Base-by-base conservation (phyloP, 2,113 vertebrate species). In the Aleadryas rufinucha region DNA sequence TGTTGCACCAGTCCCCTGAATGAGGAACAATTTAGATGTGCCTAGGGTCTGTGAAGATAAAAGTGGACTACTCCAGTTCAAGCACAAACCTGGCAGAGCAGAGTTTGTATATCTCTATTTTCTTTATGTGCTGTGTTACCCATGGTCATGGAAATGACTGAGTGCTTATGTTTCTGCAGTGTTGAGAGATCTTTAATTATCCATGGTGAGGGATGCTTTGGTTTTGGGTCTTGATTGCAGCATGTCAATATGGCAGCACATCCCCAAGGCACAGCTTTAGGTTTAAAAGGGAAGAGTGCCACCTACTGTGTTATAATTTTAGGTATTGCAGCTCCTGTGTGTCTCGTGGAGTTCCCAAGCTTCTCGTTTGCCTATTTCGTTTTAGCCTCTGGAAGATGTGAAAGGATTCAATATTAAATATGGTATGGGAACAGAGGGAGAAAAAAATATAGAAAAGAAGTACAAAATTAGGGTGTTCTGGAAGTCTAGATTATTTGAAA, bases 221-320 rank as follows among this genome's bases (percentile, higher is more conserved):
- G 39, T 9, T 91, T 96, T 60, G 31, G 31, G 18, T 89, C 85
- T 89, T 54, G 35, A 28, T 24, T 70, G 49, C 56, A 76, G 6
- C 33, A 20, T 30, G 31, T 18, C 91, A 93, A 92, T 77, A 94
- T 96, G 90, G 96, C 83, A 88, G 87, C 39, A 22, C 12, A 44
- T 35, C 41, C 71, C 19, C 41, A 39, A 56, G 52, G 26, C 50
- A 30, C 65, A 57, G 61, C 56, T 50, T 39, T 37, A 86, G 53
- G 69, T 92, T 87, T 87, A 87, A 85, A 94, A 94, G 92, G 84
- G 23, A 94, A 97, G 93, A 91, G 87, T 95, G 90, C 95, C 95
- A 95, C 89, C 94, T 96, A 77, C 93, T 90, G 92, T 90, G 94
- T 83, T 87, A 28, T 8, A 39, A 39, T 65, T 81, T 92, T 19